Evolutionary conservation across 2,888 invertebrate genomes (phyloP).

Genomic region (Trachelus stipa): DNA sequence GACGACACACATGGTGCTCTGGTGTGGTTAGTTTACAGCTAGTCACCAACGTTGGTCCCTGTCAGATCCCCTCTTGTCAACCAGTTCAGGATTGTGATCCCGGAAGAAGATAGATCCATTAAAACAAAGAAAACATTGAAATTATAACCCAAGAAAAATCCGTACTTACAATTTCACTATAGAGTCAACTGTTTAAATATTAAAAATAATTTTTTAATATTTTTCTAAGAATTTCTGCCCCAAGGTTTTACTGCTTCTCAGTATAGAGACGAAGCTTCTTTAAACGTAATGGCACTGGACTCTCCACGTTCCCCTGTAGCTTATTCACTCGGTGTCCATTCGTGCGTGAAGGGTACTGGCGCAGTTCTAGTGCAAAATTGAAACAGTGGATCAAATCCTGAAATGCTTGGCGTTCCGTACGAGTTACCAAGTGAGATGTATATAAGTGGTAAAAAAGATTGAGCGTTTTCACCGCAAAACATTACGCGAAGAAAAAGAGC

Average conservation of each 20-base stretch:
- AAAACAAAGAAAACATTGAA: not conserved
- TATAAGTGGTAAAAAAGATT: not conserved
- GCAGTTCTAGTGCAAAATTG: not conserved
- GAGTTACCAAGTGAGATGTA: not conserved
- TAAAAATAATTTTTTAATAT: not conserved
- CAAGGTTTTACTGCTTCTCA: not conserved
- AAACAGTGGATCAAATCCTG: constrained; percentile 5
- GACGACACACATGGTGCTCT: constrained; percentile 11
- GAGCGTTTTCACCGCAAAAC: constrained; percentile 12
- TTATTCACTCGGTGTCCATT: not conserved
- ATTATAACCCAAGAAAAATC: not conserved
- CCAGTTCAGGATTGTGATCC: constrained; percentile 35
- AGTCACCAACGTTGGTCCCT: constrained; percentile 24
- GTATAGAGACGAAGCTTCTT: not conserved
- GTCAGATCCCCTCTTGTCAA: constrained; percentile 34
- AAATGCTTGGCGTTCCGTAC: not conserved
- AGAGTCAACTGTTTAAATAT: not conserved
- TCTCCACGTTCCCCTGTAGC: not conserved
- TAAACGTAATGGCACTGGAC: not conserved
- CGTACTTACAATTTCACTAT: not conserved
- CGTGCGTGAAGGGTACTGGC: not conserved
- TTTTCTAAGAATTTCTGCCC: not conserved
- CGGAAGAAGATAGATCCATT: constrained; percentile 31
- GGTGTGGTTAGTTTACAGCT: constrained; percentile 61
- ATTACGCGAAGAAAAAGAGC: constrained; percentile 7